Evolutionary conservation across 2,113 vertebrate species (phyloP).

Genomic region (Ptilonorhynchus violaceus): DNA sequence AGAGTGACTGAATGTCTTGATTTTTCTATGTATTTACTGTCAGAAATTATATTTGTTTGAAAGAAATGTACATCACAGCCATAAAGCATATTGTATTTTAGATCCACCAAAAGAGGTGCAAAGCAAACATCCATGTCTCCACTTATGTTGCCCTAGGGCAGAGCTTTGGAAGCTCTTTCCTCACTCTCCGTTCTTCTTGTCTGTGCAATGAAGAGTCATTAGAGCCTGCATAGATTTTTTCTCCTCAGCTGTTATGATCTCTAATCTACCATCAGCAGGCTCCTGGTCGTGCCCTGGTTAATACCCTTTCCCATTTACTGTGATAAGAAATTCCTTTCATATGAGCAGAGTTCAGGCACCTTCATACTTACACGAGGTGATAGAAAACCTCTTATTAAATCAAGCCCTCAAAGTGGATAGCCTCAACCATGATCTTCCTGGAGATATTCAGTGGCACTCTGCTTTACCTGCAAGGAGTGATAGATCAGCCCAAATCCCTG

Average conservation of each 20-base stretch:
- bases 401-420: background rate
- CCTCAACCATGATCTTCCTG: background rate
- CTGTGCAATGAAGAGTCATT: background rate
- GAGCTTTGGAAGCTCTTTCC: background rate
- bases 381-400: conserved; percentile 48
- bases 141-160: background rate
- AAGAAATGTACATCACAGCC: background rate
- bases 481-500: background rate
- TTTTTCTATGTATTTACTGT: background rate
- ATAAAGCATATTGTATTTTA: background rate
- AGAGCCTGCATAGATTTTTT: background rate
- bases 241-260: background rate
- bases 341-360: background rate
- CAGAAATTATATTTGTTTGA: background rate
- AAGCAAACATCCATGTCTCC: background rate
- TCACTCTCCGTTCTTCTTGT: background rate
- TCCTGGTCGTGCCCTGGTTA: background rate
- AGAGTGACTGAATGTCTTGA: background rate
- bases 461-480: background rate
- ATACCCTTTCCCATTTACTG: background rate
- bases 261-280: background rate
- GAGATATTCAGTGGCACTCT: background rate
- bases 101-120: background rate
- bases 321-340: background rate
- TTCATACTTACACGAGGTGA: background rate